Base-by-base conservation (phyloP, 2,888 invertebrate genomes). In the Apeira syringaria region DNA sequence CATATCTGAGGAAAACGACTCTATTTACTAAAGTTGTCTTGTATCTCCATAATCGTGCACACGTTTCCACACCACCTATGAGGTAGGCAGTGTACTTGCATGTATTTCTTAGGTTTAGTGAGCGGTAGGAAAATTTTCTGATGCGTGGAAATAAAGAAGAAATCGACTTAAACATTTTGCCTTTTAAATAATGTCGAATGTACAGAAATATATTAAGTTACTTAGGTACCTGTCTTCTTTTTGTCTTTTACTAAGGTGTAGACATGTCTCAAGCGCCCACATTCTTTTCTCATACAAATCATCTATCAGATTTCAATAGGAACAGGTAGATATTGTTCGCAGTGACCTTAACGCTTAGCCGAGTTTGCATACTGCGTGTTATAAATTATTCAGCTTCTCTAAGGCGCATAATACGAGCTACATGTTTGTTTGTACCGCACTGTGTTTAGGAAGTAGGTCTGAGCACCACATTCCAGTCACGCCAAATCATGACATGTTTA, bases 391-490 rank as follows among this genome's bases (percentile, higher is more conserved):
- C 44, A 44, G 10, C 8, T 0, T 9, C 10, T 32, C 7, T 22
- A 3, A 29, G 36, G 32, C 46, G 40, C 20, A 20, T 5, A 20
- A 20, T 20, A 20, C 7, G 2, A 2, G 7, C 2, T 20, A 20
- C n/a, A n/a, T n/a, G n/a, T n/a, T n/a, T n/a, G 20, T 7, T 20
- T 20, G 20, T 20, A 20, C 6, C 7, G 20, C 7, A 1, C 31
- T 36, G 38, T 26, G 40, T 40, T 46, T 46, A 46, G 46, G 46
- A 46, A 46, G 40, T 29, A 28, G 46, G 15, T 9, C 38, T 34
- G 11, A 17, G 46, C 6, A 3, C 9, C 36, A 40, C 46, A 41
- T 46, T 46, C 46, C 46, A 36, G 37, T 37, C 37, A 28, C 31
- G 29, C 15, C 24, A 28, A 36, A 32, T 37, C 37, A 28, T 26